A percentile compares a stretch with the other conserved stretches of the same genome.
Evolutionary conservation across 1,140 invertebrate genomes (phyloP).

Genomic region (Drosophila miranda): DNA sequence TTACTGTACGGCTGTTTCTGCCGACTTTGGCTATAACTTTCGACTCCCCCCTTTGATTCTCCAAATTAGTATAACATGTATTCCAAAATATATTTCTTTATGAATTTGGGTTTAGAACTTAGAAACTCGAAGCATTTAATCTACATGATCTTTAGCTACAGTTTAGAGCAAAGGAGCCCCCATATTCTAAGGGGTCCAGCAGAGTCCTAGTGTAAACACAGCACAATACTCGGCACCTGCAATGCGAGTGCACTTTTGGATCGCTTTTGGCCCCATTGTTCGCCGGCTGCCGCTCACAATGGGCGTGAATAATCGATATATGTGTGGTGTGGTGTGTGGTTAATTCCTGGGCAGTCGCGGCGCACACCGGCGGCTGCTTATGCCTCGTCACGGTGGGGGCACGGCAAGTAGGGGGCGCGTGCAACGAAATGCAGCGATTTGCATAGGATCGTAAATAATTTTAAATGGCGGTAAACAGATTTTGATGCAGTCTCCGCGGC

Average conservation of each 20-base stretch:
- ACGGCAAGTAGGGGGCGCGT: conserved; percentile 17
- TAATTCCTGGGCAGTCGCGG: conserved; percentile 26
- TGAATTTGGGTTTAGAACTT: too few species aligned
- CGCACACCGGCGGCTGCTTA: conserved; percentile 15
- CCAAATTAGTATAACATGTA: too few species aligned
- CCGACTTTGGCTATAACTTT: too few species aligned
- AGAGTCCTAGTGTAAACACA: too few species aligned
- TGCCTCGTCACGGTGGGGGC: conserved; percentile 53
- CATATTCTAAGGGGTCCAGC: too few species aligned
- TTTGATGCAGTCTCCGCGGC: conserved; percentile 38
- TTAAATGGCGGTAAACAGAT: conserved; percentile 63
- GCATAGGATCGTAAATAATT: conserved; percentile 68
- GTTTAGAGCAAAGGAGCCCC: too few species aligned
- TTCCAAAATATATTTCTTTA: too few species aligned
- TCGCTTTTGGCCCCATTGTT: conserved; percentile 4
- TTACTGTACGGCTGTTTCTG: too few species aligned
- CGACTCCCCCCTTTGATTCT: too few species aligned
- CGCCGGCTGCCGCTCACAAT: conserved; percentile 28
- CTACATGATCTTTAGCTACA: too few species aligned
- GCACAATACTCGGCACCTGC: conserved; percentile 17
- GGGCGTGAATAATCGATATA: conserved; percentile 58
- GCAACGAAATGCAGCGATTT: conserved; percentile 42
- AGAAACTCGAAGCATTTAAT: too few species aligned
- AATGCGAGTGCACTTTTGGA: conserved; percentile 1
- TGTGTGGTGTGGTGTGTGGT: conserved; percentile 12